These are phyloP conservation scores for Bombus soroeensis DNA, from an alignment of 1,140 invertebrate genomes.

Conservation along the genomic window DNA sequence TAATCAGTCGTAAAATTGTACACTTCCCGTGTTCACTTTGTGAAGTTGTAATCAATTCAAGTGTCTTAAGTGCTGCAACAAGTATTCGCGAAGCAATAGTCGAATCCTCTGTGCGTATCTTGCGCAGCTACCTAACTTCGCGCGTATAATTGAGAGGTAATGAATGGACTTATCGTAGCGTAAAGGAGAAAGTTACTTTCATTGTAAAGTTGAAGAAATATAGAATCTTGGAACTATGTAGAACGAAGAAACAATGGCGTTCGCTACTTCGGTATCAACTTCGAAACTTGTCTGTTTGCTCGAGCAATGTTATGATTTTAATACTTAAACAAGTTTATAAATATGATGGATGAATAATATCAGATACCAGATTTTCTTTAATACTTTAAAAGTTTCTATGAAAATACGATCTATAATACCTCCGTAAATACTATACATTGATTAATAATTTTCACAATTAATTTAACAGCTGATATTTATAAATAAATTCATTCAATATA, in stretches of 20 bases:
- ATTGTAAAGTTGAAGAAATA: neutral
- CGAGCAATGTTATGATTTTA: neutral
- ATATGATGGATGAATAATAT: too few relatives aligned
- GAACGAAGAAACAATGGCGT: neutral
- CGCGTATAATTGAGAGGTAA: neutral
- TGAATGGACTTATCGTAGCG: neutral
- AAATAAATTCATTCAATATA: too few relatives aligned
- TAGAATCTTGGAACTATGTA: neutral
- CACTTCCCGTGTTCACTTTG: too few relatives aligned
- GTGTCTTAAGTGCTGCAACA: neutral
- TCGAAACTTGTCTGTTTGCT: neutral
- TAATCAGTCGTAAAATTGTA: neutral
- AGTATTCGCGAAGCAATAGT: neutral
- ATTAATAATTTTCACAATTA: too few relatives aligned
- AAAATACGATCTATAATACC: too few relatives aligned
- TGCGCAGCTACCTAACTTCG: neutral
- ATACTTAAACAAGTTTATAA: neutral
- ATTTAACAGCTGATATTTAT: too few relatives aligned
- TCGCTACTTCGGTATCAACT: neutral
- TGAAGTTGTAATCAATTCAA: neutral
- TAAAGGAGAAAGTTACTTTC: constrained; percentile 2
- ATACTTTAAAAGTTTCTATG: too few relatives aligned
- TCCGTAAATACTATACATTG: too few relatives aligned
- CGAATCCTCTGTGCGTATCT: neutral
- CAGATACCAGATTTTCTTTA: too few relatives aligned